These are phyloP conservation scores for Tringa solitaria DNA, from an alignment of 2,113 vertebrate genomes.

Conservation along the genomic window DNA sequence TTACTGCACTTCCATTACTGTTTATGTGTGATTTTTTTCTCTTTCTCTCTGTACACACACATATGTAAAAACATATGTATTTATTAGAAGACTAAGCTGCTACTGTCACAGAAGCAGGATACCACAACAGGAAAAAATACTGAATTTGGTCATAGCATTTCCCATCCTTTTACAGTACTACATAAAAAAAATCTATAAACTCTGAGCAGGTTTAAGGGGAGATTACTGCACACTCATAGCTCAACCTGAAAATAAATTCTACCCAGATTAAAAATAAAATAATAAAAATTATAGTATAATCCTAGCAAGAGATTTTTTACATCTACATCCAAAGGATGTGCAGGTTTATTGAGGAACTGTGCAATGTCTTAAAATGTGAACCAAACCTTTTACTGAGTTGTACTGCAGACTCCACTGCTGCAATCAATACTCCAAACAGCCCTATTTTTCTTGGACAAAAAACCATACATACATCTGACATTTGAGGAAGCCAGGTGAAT, in stretches of 20 bases:
- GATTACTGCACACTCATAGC: not conserved
- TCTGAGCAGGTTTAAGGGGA: not conserved
- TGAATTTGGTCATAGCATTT: not conserved
- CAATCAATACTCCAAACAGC: slow-evolving; percentile 26
- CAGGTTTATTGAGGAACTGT: not conserved
- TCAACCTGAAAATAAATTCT: not conserved
- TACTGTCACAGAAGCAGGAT: not conserved
- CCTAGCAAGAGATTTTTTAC: not conserved
- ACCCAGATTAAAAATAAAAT: not conserved
- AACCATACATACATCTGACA: not conserved
- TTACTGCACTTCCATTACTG: not conserved
- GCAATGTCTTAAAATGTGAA: not conserved
- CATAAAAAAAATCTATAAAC: not conserved
- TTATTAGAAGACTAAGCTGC: not conserved
- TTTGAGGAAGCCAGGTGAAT: slow-evolving; percentile 45
- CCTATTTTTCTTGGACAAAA: slow-evolving; percentile 46
- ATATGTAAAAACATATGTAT: not conserved
- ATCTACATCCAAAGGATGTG: not conserved
- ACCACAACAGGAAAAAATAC: not conserved
- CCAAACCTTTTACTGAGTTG: not conserved
- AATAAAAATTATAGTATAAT: not conserved
- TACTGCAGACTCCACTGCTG: not conserved
- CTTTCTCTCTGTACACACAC: not conserved
- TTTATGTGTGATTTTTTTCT: not conserved
- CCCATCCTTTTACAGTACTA: not conserved